Evolutionary conservation across 37 sponge, comb jelly and placozoan genomes (phyloP).

Genomic region (Chondrilla cf. caribensis): DNA sequence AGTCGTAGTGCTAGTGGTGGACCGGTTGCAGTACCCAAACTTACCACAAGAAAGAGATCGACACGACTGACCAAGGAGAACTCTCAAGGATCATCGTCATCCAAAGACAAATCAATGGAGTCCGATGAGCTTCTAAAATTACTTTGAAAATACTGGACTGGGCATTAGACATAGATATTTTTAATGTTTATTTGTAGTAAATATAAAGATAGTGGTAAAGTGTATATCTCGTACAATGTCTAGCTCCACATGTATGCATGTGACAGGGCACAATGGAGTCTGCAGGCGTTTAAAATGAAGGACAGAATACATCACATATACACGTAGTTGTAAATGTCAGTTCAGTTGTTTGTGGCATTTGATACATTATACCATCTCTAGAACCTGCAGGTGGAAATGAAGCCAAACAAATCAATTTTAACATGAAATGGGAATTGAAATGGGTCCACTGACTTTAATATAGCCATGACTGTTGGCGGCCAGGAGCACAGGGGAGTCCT

Average conservation of each 20-base stretch:
- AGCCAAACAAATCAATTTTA: too few species aligned
- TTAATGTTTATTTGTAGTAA: too few species aligned
- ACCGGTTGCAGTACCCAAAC: background rate
- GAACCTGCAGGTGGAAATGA: background rate
- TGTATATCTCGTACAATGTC: too few species aligned
- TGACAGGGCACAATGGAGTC: too few species aligned
- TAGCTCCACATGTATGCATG: too few species aligned
- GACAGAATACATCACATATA: too few species aligned
- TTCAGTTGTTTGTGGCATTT: too few species aligned
- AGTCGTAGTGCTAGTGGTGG: background rate
- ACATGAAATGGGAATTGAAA: too few species aligned
- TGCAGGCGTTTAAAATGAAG: too few species aligned
- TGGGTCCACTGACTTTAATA: constrained; percentile 61
- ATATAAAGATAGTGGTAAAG: too few species aligned
- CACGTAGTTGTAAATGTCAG: too few species aligned
- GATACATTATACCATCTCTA: constrained; percentile 10
- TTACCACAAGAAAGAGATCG: background rate
- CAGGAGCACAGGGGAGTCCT: constrained; percentile 47
- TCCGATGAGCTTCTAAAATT: constrained; percentile 29
- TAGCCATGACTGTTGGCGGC: constrained; percentile 87
- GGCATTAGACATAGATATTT: too few species aligned
- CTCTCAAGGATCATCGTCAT: background rate
- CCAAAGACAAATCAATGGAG: constrained; percentile 16
- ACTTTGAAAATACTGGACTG: constrained; percentile 8
- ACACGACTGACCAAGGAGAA: background rate